These are phyloP conservation scores for Perithous albicinctus DNA, from an alignment of 2,888 invertebrate genomes.

Conservation along the genomic window DNA sequence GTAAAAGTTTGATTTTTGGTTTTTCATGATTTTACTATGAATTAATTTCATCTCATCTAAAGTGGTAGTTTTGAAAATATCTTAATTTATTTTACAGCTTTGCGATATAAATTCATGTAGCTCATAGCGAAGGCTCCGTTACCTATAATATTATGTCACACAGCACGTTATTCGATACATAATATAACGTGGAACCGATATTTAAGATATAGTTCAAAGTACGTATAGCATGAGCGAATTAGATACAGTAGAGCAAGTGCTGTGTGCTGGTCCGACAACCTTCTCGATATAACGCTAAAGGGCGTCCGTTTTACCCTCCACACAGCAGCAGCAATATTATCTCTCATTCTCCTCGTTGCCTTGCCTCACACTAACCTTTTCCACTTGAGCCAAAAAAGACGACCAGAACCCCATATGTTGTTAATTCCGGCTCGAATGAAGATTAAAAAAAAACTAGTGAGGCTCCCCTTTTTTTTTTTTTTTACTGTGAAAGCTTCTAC, in stretches of 20 bases:
- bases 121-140: background rate
- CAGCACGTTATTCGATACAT: background rate
- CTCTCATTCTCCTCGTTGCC: background rate
- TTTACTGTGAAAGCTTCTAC: background rate
- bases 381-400: conserved; percentile 10
- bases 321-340: background rate
- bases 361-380: conserved; percentile 12
- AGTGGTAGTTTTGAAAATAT: background rate
- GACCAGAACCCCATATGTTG: background rate
- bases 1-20: too few relatives aligned
- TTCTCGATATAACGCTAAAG: conserved; percentile 29
- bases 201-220: conserved; percentile 27
- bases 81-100: background rate
- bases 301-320: conserved; percentile 14
- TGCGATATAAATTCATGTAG: background rate
- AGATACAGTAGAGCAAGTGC: conserved; percentile 25
- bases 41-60: background rate
- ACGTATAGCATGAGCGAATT: conserved; percentile 23
- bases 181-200: background rate
- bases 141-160: background rate
- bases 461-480: too few relatives aligned
- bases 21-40: too few relatives aligned
- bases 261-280: conserved; percentile 7
- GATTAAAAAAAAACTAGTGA: background rate
- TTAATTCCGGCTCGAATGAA: background rate